These are phyloP conservation scores for pig (Sus scrofa) DNA, from an alignment of 2,113 vertebrate species.

Conservation along the genomic window T2T-Sscrofa CM000818.6:54862001-54862500, in stretches of 20 bases:
- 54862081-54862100: background rate
- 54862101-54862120: background rate
- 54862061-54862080: background rate
- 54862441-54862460: background rate
- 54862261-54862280: background rate
- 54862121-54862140: background rate
- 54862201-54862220: background rate
- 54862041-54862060: background rate
- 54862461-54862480: background rate
- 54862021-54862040: background rate
- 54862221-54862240: too few relatives aligned
- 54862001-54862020: background rate
- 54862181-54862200: too few relatives aligned
- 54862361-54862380: background rate
- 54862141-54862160: background rate
- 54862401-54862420: background rate
- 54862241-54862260: background rate
- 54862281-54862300: background rate
- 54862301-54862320: background rate
- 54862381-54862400: background rate
- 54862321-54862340: background rate
- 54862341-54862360: background rate
- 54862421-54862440: background rate
- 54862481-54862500: background rate
- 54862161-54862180: background rate